Conservation (phyloP, 2,797 vertebrate genomes). For the Eremophila alpestris region DNA sequence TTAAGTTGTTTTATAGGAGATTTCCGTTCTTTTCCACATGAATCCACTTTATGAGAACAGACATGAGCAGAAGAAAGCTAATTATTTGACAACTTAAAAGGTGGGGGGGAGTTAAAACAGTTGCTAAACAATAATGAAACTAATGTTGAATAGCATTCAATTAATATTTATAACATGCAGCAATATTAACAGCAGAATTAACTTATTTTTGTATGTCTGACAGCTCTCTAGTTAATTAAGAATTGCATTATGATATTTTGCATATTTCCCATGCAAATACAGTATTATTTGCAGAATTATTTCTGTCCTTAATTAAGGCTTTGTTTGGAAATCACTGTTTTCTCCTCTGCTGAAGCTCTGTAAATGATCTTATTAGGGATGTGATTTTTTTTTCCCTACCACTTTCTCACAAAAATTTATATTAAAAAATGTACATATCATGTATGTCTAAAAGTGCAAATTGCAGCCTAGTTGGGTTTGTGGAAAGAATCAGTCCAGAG, state of each 20-base stretch:
- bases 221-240: constrained; percentile 70
- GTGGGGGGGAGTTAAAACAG: constrained; percentile 2
- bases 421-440: neutral
- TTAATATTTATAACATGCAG: constrained; percentile 67
- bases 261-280: constrained; percentile 61
- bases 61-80: constrained; percentile 42
- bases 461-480: neutral
- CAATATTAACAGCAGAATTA: constrained; percentile 65
- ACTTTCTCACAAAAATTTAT: neutral
- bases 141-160: constrained; percentile 65
- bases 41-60: constrained; percentile 10
- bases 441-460: neutral
- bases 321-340: constrained; percentile 58
- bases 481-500: neutral
- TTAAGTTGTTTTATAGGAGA: neutral
- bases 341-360: neutral
- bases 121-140: constrained; percentile 63
- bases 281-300: constrained; percentile 73
- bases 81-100: constrained; percentile 59
- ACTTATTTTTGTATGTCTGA: constrained; percentile 70
- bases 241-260: constrained; percentile 59
- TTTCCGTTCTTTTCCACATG: neutral
- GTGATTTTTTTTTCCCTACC: neutral
- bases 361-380: constrained; percentile 21
- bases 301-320: constrained; percentile 60